Percentiles rank a stretch among this genome's conserved stretches.
phyloP scores from a whole-genome alignment of 2,113 vertebrate genomes.

The Passer domesticus region DNA sequence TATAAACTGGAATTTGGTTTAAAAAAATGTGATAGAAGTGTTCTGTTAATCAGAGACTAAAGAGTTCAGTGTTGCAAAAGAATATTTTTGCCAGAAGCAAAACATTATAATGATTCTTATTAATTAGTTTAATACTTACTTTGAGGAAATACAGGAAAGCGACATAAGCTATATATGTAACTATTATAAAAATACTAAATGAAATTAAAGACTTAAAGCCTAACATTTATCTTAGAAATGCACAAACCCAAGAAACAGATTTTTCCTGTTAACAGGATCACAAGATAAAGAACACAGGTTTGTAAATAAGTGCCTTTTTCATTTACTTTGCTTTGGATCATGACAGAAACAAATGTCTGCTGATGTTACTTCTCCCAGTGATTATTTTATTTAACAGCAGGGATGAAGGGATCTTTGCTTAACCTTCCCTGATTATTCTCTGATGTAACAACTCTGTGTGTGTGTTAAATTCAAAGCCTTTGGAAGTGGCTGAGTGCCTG shows the following conservation, averaged over 20 bases:
- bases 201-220: background rate
- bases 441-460: background rate
- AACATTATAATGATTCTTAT: background rate
- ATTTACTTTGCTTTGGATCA: background rate
- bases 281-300: background rate
- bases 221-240: background rate
- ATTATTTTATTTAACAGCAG: background rate
- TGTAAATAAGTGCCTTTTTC: background rate
- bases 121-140: background rate
- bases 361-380: background rate
- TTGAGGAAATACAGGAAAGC: background rate
- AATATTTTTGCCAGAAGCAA: background rate
- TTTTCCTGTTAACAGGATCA: background rate
- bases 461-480: background rate
- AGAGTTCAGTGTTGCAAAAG: background rate
- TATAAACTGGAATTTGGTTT: background rate
- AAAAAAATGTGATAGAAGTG: background rate
- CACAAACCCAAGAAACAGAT: background rate
- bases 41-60: background rate
- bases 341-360: background rate
- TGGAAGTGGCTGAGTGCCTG: background rate
- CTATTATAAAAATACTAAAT: background rate
- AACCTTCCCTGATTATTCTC: background rate
- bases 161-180: background rate
- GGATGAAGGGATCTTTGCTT: background rate